Base-by-base conservation (phyloP, 2,797 vertebrate genomes). In the Percopsis omiscomaycus region DNA sequence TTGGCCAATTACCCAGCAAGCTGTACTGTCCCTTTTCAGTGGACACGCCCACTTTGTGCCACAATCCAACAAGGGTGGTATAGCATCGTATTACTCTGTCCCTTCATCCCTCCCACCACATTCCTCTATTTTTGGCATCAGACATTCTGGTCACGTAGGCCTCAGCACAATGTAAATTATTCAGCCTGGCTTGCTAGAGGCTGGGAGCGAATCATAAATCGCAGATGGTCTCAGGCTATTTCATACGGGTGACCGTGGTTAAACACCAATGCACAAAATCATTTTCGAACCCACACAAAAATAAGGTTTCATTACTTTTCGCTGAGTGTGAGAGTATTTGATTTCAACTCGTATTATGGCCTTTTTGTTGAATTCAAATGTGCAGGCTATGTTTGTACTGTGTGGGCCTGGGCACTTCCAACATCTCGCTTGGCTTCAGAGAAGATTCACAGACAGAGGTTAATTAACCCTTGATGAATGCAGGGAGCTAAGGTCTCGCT, bases 141-240 rank as follows among this genome's bases (percentile, higher is more conserved):
- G 77, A 82, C 86, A 92, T 92, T 92, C 90, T 81, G 86, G 86
- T 88, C 91, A 92, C 91, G 92, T 89, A 80, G 83, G 80, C 81
- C 79, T 89, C 86, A 90, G 89, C 89, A 91, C 89, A 91, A 92
- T 92, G 90, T 93, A 92, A 93, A 92, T 93, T 92, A 93, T 92
- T 93, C 90, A 93, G 88, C 90, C 83, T 68, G 78, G 87, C 84
- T 91, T 87, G 87, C 90, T 88, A 83, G 86, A 84, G 88, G 88
- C 89, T 88, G 83, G 80, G 84, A 88, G 86, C 83, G 73, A 89
- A 92, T 93, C 91, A 91, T 91, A 92, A 91, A 91, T 90, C 81
- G 88, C 87, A 91, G 86, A 82, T 86, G 86, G 87, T 91, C 89
- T 87, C 82, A 63, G 87, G 89, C 89, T 87, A 87, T 91, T 92